These are phyloP conservation scores for Lepidurus apus DNA, from an alignment of 1,140 invertebrate species.

Conservation along the genomic window DNA sequence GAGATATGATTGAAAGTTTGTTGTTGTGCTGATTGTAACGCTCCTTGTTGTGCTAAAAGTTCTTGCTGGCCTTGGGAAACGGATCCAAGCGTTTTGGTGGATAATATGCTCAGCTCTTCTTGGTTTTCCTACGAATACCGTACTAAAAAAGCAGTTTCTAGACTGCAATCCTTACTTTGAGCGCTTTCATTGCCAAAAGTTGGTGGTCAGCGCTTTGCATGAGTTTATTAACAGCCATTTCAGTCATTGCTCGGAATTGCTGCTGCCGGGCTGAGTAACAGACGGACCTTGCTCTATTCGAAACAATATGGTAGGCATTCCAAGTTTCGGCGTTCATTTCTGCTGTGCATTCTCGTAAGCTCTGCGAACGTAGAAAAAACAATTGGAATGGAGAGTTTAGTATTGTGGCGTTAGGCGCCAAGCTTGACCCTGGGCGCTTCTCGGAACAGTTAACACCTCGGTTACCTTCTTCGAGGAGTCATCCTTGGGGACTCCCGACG, in stretches of 20 bases:
- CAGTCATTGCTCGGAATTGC: conserved; percentile 60
- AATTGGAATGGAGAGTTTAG: background rate
- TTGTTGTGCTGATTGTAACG: conserved; percentile 50
- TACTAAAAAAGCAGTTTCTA: conserved; percentile 15
- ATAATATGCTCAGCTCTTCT: conserved; percentile 50
- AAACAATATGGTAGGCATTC: conserved; percentile 66
- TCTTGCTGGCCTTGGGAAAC: conserved; percentile 51
- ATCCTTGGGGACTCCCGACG: background rate
- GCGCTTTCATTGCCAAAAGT: conserved; percentile 41
- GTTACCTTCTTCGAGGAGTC: background rate
- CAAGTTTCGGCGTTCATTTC: conserved; percentile 62
- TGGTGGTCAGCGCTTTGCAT: conserved; percentile 51
- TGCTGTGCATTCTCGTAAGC: conserved; percentile 56
- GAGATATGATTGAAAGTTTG: conserved; percentile 50
- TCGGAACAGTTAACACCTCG: no score
- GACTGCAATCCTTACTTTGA: conserved; percentile 40
- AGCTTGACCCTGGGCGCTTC: no score
- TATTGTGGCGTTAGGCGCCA: background rate
- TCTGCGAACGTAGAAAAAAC: conserved; percentile 42
- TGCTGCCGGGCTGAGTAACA: conserved; percentile 59
- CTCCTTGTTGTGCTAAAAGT: conserved; percentile 52
- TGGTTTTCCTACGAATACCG: conserved; percentile 50
- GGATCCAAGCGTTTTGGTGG: conserved; percentile 49
- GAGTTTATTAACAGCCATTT: conserved; percentile 61
- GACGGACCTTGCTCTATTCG: conserved; percentile 60